Evolutionary conservation across 2,888 invertebrate species (phyloP).

Genomic region (Gastracanthus pulcherrimus): DNA sequence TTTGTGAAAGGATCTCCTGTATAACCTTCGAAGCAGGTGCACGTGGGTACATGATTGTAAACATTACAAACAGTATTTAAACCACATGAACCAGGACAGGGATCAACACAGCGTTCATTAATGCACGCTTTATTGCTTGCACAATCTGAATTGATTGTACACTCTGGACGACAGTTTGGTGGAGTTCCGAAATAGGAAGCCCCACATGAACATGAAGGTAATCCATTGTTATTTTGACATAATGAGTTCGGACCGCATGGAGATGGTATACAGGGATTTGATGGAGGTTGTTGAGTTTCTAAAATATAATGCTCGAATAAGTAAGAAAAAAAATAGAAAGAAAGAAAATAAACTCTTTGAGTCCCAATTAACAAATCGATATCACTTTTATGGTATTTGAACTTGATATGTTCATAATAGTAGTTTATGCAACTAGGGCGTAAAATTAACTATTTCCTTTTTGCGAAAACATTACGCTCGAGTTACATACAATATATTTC

Average conservation of each 20-base stretch:
- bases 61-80: constrained; percentile 78
- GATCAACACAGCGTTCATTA: constrained; percentile 76
- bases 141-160: constrained; percentile 78
- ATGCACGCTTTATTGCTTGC: constrained; percentile 77
- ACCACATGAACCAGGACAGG: constrained; percentile 79
- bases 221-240: constrained; percentile 73
- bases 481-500: too few relatives aligned
- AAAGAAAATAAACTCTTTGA: too few relatives aligned
- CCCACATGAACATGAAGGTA: constrained; percentile 77
- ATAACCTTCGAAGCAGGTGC: constrained; percentile 81
- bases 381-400: too few relatives aligned
- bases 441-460: too few relatives aligned
- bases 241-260: constrained; percentile 80
- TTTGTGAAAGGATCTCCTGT: constrained; percentile 78
- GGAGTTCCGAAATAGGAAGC: constrained; percentile 76
- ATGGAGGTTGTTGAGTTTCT: constrained; percentile 54
- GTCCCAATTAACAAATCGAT: too few relatives aligned
- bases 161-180: constrained; percentile 78
- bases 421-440: too few relatives aligned
- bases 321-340: background rate
- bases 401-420: too few relatives aligned
- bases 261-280: constrained; percentile 83
- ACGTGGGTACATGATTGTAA: constrained; percentile 77
- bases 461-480: too few relatives aligned
- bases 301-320: constrained; percentile 5